Conservation (phyloP, 2,113 vertebrate genomes). For the Daubentonia madagascariensis region DNA sequence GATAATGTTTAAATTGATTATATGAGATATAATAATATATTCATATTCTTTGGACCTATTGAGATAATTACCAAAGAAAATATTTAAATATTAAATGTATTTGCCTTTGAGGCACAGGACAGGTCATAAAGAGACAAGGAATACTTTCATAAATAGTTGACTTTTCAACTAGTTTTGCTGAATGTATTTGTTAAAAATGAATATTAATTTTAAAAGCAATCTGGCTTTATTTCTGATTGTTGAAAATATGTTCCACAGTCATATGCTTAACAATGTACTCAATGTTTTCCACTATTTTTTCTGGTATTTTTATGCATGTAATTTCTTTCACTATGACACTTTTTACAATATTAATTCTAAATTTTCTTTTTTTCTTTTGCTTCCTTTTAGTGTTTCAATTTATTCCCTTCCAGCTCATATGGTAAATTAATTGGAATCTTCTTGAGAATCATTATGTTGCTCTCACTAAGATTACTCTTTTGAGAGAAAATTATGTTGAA, state of each 20-base stretch:
- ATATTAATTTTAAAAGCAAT: not conserved
- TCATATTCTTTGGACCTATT: not conserved
- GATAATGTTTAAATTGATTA: not conserved
- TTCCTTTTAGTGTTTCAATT: conserved; percentile 36
- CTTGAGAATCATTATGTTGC: conserved; percentile 44
- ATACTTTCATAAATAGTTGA: not conserved
- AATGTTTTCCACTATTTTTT: not conserved
- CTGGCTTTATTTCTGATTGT: not conserved
- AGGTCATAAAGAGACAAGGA: not conserved
- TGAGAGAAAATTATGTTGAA: conserved; percentile 61
- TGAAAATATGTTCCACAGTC: not conserved
- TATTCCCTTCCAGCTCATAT: conserved; percentile 6
- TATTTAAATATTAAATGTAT: not conserved
- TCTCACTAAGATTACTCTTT: conserved; percentile 66
- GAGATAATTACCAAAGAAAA: not conserved
- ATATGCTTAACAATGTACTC: not conserved
- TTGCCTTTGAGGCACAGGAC: not conserved
- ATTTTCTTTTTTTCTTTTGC: not conserved
- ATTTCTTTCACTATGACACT: conserved; percentile 15
- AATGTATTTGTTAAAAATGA: not conserved
- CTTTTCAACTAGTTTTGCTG: not conserved
- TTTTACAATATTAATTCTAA: conserved; percentile 43
- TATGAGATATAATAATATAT: not conserved
- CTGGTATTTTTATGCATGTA: not conserved
- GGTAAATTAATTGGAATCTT: conserved; percentile 58